Conservation (phyloP, 2,888 invertebrate genomes). For the Epirrhoe tristata region DNA sequence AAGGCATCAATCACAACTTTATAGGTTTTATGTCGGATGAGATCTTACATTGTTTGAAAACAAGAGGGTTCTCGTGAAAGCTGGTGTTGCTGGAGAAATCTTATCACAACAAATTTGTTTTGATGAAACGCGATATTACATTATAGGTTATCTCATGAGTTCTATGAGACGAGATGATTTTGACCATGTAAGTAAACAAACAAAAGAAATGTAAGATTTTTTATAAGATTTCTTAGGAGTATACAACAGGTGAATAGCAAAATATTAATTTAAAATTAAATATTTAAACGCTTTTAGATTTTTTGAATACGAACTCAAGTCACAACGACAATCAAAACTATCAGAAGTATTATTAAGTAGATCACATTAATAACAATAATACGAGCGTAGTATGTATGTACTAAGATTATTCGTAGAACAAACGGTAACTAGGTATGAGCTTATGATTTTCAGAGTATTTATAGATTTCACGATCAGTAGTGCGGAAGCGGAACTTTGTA, state of each 20-base stretch:
- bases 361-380: no score
- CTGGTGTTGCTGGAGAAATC: slow-evolving; percentile 27
- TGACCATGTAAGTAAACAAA: neutral
- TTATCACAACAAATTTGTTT: slow-evolving; percentile 25
- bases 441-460: slow-evolving; percentile 37
- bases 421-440: slow-evolving; percentile 17
- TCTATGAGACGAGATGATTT: neutral
- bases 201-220: no score
- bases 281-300: no score
- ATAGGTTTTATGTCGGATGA: slow-evolving; percentile 19
- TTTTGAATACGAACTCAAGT: no score
- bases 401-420: slow-evolving; percentile 7
- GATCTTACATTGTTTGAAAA: slow-evolving; percentile 34
- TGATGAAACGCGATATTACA: slow-evolving; percentile 9
- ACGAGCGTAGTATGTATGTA: no score
- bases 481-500: slow-evolving; percentile 8
- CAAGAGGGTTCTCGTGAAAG: slow-evolving; percentile 36
- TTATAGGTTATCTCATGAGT: no score
- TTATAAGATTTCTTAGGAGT: no score
- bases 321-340: no score
- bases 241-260: no score
- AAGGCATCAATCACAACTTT: slow-evolving; percentile 30
- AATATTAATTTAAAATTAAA: no score
- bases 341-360: no score
- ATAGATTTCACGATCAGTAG: slow-evolving; percentile 22